Evolutionary conservation across 2,888 invertebrate genomes (phyloP), one percentile per base, ranked within the genome.

Genomic region (Phoronis australis): DNA sequence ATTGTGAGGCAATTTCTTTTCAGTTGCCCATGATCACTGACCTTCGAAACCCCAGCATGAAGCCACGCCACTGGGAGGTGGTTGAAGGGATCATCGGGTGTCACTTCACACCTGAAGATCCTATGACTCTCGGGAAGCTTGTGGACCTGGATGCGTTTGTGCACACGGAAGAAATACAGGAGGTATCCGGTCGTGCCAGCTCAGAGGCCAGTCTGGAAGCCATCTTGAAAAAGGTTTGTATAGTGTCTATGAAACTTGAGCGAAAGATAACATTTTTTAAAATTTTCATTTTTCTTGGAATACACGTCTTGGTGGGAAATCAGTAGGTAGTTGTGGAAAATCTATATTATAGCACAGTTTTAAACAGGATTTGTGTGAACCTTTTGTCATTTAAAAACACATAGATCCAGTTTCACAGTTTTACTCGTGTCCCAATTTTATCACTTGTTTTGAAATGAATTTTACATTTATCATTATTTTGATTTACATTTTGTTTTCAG

Each of bases 131-230:
- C 18, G 81, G 82, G 15, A 77, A 83, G 23, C 81, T 91, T 42
- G 86, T 87, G 52, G 83, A 85, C 1, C 79, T 87, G 3, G 82
- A 85, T n/a, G 87, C 86, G 0, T 90, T 90, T 76, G 83, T 83
- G 43, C 83, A 84, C 62, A 83, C 84, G 0, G 83, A 86, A 9
- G 84, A 86, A 54, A 75, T 94, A 18, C 86, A 87, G 83, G 90
- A 92, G 68, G 84, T 93, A 6, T 87, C 91, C 0, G 87, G 86
- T 0, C 88, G 90, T 71, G 93, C 93, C 0, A 90, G 88, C 61
- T 90, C 91, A 2, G 93, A 94, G 73, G 86, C 87, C 3, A 86
- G 87, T 4, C 80, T 93, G 12, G 92, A 93, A 76, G 78, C 79
- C 5, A 81, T 92, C 66, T 79, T 93, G 4, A 87, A 86, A 66